A percentile compares a stretch with the other conserved stretches of the same genome.
phyloP scores from a whole-genome alignment of 2,797 vertebrate species.

The Carduelis carduelis region DNA sequence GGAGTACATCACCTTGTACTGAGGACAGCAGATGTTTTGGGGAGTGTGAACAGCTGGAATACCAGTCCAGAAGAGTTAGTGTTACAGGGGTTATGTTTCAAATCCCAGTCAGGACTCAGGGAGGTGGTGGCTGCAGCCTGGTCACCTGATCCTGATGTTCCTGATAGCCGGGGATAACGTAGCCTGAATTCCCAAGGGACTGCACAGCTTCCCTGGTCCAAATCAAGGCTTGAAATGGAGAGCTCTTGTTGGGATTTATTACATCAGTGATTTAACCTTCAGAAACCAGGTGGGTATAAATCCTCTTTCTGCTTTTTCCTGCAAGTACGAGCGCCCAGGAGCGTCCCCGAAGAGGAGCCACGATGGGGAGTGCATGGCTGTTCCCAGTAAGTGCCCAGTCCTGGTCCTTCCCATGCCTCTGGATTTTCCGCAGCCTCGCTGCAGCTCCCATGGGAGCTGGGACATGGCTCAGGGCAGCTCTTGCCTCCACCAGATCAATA shows the following conservation, averaged over 20 bases:
- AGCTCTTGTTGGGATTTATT: neutral
- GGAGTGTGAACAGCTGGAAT: neutral
- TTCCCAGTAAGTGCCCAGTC: slow-evolving; percentile 77
- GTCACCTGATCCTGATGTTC: neutral
- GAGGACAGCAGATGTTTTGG: neutral
- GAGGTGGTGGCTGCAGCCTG: neutral
- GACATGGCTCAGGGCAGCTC: neutral
- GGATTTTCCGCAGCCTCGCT: neutral
- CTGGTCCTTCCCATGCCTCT: neutral
- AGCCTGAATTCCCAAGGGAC: neutral
- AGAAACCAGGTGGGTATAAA: neutral
- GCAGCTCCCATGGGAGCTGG: neutral
- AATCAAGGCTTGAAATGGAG: neutral
- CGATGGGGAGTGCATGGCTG: slow-evolving; percentile 84
- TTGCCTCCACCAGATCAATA: neutral
- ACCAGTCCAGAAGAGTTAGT: neutral
- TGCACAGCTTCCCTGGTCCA: neutral
- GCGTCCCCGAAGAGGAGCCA: slow-evolving; percentile 91
- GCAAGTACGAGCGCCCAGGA: slow-evolving; percentile 88
- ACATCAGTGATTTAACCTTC: neutral
- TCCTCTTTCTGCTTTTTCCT: slow-evolving; percentile 6
- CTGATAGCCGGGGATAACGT: neutral
- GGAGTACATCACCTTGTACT: neutral
- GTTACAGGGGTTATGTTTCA: neutral
- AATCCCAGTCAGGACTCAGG: neutral